Conservation (phyloP, 2,888 invertebrate species). For the Gymnocheta viridis region DNA sequence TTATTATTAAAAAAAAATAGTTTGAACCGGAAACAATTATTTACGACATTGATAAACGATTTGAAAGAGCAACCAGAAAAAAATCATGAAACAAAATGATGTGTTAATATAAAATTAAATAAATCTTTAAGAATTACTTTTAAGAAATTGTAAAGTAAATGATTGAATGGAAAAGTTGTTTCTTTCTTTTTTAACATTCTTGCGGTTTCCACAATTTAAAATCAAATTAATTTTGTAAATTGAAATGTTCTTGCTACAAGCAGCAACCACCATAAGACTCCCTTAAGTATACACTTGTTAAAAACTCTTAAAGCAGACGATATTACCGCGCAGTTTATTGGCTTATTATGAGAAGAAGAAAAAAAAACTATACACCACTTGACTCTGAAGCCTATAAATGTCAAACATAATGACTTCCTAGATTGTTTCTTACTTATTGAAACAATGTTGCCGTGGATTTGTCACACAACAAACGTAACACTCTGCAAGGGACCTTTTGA, state of each 20-base stretch:
- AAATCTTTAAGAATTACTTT: background rate
- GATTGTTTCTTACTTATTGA: slow-evolving; percentile 34
- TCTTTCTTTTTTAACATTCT: slow-evolving; percentile 10
- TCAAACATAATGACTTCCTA: slow-evolving; percentile 54
- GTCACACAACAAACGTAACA: background rate
- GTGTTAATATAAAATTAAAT: slow-evolving; percentile 2
- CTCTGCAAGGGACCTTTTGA: slow-evolving; percentile 23
- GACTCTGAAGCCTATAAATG: slow-evolving; percentile 64
- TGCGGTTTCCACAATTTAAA: slow-evolving; percentile 55
- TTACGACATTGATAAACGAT: slow-evolving; percentile 12
- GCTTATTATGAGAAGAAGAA: slow-evolving; percentile 58
- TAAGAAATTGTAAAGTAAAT: background rate
- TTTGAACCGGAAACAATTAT: background rate
- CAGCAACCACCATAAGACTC: background rate
- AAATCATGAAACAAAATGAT: background rate
- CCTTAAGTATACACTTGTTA: slow-evolving; percentile 19
- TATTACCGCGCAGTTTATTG: slow-evolving; percentile 63
- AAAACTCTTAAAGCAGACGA: background rate
- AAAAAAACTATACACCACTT: slow-evolving; percentile 34
- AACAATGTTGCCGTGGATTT: slow-evolving; percentile 60
- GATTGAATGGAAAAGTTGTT: background rate
- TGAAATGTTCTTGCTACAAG: slow-evolving; percentile 48
- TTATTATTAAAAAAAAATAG: slow-evolving; percentile 10
- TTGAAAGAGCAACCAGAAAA: slow-evolving; percentile 1
- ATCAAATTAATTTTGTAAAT: slow-evolving; percentile 66